Percentiles rank a stretch among this genome's conserved stretches.
phyloP scores from a whole-genome alignment of 2,797 vertebrate genomes.

The Spea hammondii region DNA sequence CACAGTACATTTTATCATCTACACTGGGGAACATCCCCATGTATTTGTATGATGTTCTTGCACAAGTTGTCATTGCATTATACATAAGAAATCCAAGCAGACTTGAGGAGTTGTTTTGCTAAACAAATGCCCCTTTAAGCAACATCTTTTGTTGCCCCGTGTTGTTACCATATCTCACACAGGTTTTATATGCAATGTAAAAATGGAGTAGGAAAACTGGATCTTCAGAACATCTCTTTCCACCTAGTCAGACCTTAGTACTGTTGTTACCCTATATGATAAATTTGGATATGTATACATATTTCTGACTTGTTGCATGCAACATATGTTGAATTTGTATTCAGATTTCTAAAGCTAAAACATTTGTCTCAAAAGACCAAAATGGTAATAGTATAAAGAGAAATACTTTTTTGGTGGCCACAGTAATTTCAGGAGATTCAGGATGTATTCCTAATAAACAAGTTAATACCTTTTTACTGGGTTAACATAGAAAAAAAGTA shows the following conservation, averaged over 20 bases:
- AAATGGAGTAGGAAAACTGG: constrained; percentile 43
- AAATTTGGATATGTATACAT: constrained; percentile 67
- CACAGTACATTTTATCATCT: no score
- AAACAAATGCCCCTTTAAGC: background rate
- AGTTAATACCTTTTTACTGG: no score
- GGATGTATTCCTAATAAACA: no score
- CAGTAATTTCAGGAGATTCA: no score
- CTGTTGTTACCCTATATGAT: constrained; percentile 62
- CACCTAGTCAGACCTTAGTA: constrained; percentile 59
- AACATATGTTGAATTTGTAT: constrained; percentile 68
- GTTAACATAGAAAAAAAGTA: no score
- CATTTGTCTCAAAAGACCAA: no score
- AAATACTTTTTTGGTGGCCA: no score
- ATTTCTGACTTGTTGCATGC: constrained; percentile 75
- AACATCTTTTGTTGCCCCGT: constrained; percentile 7
- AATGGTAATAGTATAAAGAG: no score
- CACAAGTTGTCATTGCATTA: background rate
- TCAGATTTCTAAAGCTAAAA: constrained; percentile 71
- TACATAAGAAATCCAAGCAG: background rate
- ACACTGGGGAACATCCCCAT: no score
- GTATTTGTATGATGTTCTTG: no score
- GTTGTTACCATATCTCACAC: constrained; percentile 33
- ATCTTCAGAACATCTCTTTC: constrained; percentile 54
- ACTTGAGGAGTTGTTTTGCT: constrained; percentile 35
- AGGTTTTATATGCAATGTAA: constrained; percentile 18